Conservation (phyloP, 1,140 invertebrate species). For the Macrobrachium nipponense region DNA sequence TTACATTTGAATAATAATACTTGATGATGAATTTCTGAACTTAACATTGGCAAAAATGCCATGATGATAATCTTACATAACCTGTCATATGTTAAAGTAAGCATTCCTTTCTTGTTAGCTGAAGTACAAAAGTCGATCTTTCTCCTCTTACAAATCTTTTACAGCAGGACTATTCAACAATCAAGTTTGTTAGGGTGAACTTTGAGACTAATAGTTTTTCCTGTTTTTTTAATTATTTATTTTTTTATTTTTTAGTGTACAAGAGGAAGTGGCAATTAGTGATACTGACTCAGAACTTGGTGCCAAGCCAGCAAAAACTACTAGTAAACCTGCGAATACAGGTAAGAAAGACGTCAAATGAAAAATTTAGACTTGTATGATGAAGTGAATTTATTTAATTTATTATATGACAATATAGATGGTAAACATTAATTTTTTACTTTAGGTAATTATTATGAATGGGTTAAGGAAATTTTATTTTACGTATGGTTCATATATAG, state of each 20-base stretch:
- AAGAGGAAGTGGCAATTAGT: slow-evolving; percentile 8
- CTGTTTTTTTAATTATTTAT: neutral
- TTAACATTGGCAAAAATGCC: too few relatives aligned
- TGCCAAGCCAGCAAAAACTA: slow-evolving; percentile 27
- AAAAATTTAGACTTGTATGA: neutral
- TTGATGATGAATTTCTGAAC: too few relatives aligned
- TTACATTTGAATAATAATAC: too few relatives aligned
- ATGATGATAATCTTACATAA: too few relatives aligned
- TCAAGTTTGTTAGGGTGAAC: neutral
- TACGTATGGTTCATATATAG: too few relatives aligned
- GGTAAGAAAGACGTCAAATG: neutral
- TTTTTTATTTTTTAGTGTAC: neutral
- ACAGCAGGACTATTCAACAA: too few relatives aligned
- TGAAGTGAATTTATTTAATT: neutral
- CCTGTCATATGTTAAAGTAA: too few relatives aligned
- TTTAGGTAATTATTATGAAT: neutral
- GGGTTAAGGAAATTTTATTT: too few relatives aligned
- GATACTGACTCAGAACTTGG: slow-evolving; percentile 53
- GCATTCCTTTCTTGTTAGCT: too few relatives aligned
- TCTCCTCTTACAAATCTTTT: too few relatives aligned
- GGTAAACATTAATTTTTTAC: neutral
- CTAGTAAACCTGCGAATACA: neutral
- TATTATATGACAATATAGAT: neutral
- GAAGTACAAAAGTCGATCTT: too few relatives aligned
- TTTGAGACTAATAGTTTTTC: neutral